Evolutionary conservation across 2,797 vertebrate genomes (phyloP), one percentile per base, ranked within the genome.

Genomic region (Sarcophilus harrisii): DNA sequence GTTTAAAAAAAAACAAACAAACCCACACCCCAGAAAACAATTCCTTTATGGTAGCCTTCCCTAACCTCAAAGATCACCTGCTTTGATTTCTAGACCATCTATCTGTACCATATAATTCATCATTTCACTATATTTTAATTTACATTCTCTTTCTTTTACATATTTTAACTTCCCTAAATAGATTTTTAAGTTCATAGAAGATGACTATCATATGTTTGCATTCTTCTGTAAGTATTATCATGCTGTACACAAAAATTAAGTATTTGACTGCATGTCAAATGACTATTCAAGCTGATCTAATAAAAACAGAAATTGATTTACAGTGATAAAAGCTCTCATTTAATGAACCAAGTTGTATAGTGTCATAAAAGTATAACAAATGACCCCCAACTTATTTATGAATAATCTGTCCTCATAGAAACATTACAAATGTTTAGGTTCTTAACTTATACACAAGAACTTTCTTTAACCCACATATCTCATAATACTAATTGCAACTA

Each of bases 231-330:
- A 27, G 91, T 91, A 57, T 38, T 62, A 93, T 9, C 57, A 18
- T 12, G 24, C 89, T 96, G 60, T 12, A 18, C 54, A 45, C 8
- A 45, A 28, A 55, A 81, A 81, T 66, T 95, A 52, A 94, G 18
- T 45, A 81, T 45, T 81, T 81, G 45, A 81, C 21, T 81, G n/a
- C 18, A 81, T 81, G n/a, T 81, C 58, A 93, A 58, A 92, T n/a
- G 29, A 96, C 24, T 93, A 58, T 66, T 89, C 52, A 58, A 93
- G 91, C 27, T 92, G 54, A 93, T 16, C 73, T 38, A 95, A 93
- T 45, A 27, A 49, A 96, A 94, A 38, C 5, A 96, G 49, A 93
- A 97, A 90, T 93, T 11, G 93, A 62, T 94, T 90, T 58, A 95
- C 45, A 95, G 32, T 14, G 16, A 92, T 24, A 38, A 95, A 95